A percentile compares a stretch with the other conserved stretches of the same genome.
These are phyloP conservation scores for Ceyx melanurus DNA, from an alignment of 2,113 vertebrate genomes.

Conservation along the genomic window DNA sequence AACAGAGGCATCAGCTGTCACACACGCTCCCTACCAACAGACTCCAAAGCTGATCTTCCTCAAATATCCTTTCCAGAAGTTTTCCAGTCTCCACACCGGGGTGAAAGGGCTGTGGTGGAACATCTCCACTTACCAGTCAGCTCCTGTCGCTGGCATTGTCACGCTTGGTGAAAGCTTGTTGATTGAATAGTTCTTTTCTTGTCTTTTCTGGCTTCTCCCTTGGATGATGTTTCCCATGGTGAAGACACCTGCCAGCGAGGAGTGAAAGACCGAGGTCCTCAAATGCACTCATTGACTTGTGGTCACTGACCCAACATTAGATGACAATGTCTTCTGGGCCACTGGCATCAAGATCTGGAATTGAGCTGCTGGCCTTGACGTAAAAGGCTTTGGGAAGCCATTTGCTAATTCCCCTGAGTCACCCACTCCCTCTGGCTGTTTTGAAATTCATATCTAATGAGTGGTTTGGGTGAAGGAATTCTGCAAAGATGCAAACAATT, in stretches of 20 bases:
- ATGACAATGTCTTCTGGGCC: neutral
- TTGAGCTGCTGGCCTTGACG: neutral
- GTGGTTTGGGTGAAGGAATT: slow-evolving; percentile 64
- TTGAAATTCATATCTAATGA: slow-evolving; percentile 68
- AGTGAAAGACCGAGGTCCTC: neutral
- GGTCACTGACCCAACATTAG: neutral
- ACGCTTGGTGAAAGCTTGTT: neutral
- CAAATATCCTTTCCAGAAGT: neutral
- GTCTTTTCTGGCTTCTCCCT: neutral
- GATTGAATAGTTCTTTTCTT: neutral
- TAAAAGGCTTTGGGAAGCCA: slow-evolving; percentile 58
- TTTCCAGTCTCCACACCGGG: rapidly evolving
- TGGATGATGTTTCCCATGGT: neutral
- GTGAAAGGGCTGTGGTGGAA: neutral
- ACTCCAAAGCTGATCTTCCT: neutral
- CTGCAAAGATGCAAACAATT: slow-evolving; percentile 66
- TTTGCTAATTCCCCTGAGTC: slow-evolving; percentile 57
- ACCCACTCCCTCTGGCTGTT: slow-evolving; percentile 53
- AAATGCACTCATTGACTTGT: rapidly evolving
- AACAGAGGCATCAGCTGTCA: neutral
- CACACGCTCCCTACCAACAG: neutral
- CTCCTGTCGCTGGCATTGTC: rapidly evolving
- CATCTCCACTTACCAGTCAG: neutral
- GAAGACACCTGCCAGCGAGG: neutral
- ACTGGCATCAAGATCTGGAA: neutral